Evolutionary conservation across 2,888 invertebrate species (phyloP).

Genomic region (Germaria angustata): DNA sequence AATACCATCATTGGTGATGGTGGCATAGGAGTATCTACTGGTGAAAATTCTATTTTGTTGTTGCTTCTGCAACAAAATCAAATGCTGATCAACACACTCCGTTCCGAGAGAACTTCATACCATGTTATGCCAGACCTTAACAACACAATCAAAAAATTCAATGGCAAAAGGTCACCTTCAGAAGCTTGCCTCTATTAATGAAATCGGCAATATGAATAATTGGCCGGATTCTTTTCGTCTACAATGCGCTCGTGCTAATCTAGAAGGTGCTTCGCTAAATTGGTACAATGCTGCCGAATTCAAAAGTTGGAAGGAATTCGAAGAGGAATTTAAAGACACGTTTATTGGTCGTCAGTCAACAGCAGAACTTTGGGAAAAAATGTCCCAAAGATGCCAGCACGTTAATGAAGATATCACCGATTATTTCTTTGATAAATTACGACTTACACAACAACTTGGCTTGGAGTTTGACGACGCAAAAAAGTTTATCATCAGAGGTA

Average conservation of each 20-base stretch:
- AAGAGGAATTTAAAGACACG: background rate
- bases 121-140: slow-evolving; percentile 61
- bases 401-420: background rate
- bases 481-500: slow-evolving; percentile 27
- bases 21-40: background rate
- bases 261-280: background rate
- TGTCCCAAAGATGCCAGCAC: background rate
- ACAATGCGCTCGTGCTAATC: slow-evolving; percentile 34
- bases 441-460: slow-evolving; percentile 26
- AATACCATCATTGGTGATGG: background rate
- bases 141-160: slow-evolving; percentile 54
- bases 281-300: slow-evolving; percentile 1
- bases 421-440: background rate
- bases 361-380: background rate
- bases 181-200: slow-evolving; percentile 42
- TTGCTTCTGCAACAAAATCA: slow-evolving; percentile 47
- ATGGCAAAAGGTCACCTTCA: slow-evolving; percentile 34
- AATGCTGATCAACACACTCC: slow-evolving; percentile 43
- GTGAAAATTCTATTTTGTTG: slow-evolving; percentile 24
- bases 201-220: slow-evolving; percentile 43
- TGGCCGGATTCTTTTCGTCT: slow-evolving; percentile 44
- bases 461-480: slow-evolving; percentile 30
- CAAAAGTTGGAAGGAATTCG: background rate
- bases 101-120: slow-evolving; percentile 33
- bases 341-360: background rate